phyloP scores from a whole-genome alignment of 2,113 vertebrate species.

The human (Homo sapiens) region DNA sequence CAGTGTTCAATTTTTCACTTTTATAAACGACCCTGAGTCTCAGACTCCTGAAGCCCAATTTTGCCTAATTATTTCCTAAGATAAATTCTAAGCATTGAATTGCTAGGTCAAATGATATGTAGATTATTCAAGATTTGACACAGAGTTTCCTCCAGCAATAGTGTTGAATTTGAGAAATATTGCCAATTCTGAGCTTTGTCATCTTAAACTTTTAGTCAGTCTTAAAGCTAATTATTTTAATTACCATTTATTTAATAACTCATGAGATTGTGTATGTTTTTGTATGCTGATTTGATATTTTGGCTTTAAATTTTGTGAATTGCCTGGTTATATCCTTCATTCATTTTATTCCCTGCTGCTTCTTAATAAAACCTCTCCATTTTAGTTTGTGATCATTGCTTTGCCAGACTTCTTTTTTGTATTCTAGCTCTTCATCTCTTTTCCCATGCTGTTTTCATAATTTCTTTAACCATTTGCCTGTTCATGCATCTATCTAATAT shows the following conservation, averaged over 20 bases:
- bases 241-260: conserved; percentile 19
- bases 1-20: conserved; percentile 56
- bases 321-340: background rate
- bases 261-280: background rate
- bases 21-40: conserved; percentile 56
- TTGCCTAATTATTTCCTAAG: conserved; percentile 59
- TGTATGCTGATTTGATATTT: background rate
- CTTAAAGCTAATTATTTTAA: conserved; percentile 15
- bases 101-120: background rate
- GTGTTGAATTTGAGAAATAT: conserved; percentile 18
- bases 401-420: background rate
- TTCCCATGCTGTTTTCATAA: background rate
- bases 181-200: background rate
- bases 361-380: background rate
- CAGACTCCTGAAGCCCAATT: conserved; percentile 2
- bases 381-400: background rate
- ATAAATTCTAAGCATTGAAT: conserved; percentile 40
- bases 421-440: background rate
- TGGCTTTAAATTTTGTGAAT: background rate
- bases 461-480: background rate
- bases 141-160: background rate
- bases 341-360: background rate
- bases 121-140: background rate
- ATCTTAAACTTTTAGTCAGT: background rate
- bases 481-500: background rate